A percentile compares a stretch with the other conserved stretches of the same genome.
phyloP scores from a whole-genome alignment of 2,797 vertebrate species.

The Pteropus rufus region DNA sequence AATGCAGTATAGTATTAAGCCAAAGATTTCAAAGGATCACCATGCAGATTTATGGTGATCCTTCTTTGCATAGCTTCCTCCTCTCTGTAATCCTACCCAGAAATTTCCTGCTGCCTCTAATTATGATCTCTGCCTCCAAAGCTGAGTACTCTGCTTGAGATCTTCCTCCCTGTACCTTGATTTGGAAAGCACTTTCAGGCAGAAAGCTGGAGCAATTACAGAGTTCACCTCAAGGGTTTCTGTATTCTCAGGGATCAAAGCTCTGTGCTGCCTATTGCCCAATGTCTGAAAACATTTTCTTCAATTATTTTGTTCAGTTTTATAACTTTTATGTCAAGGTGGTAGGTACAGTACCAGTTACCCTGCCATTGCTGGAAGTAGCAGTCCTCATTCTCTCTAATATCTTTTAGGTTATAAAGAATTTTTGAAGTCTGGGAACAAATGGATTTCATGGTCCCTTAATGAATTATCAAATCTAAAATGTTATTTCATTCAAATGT shows the following conservation, averaged over 20 bases:
- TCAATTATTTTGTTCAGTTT: slow-evolving; percentile 39
- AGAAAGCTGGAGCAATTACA: slow-evolving; percentile 60
- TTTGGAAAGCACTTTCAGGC: slow-evolving; percentile 58
- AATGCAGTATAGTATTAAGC: not conserved
- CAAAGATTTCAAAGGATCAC: slow-evolving; percentile 20
- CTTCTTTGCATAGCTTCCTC: not conserved
- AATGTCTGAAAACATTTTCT: slow-evolving; percentile 51
- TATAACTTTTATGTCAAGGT: slow-evolving; percentile 3
- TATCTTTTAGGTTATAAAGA: not conserved
- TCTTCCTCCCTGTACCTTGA: slow-evolving; percentile 29
- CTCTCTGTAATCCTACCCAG: slow-evolving; percentile 36
- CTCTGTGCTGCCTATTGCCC: slow-evolving; percentile 21
- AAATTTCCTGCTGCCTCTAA: slow-evolving; percentile 55
- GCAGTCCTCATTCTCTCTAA: not conserved
- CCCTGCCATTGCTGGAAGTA: not conserved
- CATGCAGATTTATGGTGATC: not conserved
- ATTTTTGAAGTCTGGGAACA: not conserved
- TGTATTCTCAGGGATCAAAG: slow-evolving; percentile 46
- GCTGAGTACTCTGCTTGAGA: slow-evolving; percentile 13
- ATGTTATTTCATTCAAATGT: not conserved
- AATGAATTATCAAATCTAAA: not conserved
- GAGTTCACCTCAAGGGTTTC: slow-evolving; percentile 53
- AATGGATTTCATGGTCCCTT: not conserved
- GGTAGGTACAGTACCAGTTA: not conserved
- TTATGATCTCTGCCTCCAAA: slow-evolving; percentile 55